Evolutionary conservation across 2,113 vertebrate genomes (phyloP).

Genomic region (Coryphaenoides rupestris): DNA sequence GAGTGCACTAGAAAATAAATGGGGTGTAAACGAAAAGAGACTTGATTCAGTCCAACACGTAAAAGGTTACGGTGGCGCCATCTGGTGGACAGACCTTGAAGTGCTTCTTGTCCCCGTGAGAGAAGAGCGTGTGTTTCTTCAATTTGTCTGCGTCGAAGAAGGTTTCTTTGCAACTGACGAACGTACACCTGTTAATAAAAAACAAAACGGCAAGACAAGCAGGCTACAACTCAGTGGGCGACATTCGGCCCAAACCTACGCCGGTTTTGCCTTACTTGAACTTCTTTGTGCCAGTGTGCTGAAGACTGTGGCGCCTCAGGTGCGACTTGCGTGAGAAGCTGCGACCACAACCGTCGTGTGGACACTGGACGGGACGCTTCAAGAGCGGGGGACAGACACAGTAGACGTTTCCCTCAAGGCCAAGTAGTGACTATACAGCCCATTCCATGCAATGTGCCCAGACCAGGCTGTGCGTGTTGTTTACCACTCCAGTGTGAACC

Average conservation of each 20-base stretch:
- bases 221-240: not conserved
- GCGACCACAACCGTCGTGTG: constrained; percentile 50
- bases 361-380: constrained; percentile 65
- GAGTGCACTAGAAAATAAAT: constrained; percentile 56
- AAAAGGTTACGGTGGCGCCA: constrained; percentile 17
- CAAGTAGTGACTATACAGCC: not conserved
- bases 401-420: not conserved
- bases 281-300: constrained; percentile 54
- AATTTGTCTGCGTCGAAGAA: constrained; percentile 47
- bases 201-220: not conserved
- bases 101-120: constrained; percentile 52
- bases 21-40: not conserved
- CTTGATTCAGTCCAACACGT: not conserved
- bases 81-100: constrained; percentile 68
- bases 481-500: constrained; percentile 68
- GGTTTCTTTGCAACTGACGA: constrained; percentile 35
- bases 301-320: constrained; percentile 57
- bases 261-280: constrained; percentile 47
- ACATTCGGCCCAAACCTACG: not conserved
- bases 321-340: constrained; percentile 60
- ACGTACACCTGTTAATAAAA: constrained; percentile 58
- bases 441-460: not conserved
- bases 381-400: not conserved
- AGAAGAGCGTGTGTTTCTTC: constrained; percentile 58
- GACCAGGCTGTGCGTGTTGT: not conserved